Percentiles rank a stretch among this genome's conserved stretches.
Evolutionary conservation across 23 tunicate genomes (phyloP).

Genomic region (Styela plicata): DNA sequence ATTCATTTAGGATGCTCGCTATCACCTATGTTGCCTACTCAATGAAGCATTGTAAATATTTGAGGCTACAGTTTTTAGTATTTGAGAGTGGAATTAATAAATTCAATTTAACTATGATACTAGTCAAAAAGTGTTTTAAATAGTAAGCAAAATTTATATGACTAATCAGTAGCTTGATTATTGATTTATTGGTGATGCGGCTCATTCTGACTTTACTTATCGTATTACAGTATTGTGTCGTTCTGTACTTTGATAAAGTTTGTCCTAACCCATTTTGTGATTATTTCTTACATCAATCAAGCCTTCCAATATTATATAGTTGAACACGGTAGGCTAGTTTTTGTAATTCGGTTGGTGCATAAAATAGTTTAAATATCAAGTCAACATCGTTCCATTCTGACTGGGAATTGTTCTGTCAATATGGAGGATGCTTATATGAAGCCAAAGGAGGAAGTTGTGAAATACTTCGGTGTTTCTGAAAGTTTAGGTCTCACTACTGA

Average conservation of each 20-base stretch:
- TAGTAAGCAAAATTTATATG: too few species aligned
- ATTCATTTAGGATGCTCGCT: neutral
- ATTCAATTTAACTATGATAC: too few species aligned
- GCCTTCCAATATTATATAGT: neutral
- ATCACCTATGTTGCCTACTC: neutral
- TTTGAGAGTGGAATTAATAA: too few species aligned
- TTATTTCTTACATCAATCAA: neutral
- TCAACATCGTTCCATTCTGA: too few species aligned
- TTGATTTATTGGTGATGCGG: too few species aligned
- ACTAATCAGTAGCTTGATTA: neutral
- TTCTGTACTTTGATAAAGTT: neutral
- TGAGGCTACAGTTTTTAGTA: neutral
- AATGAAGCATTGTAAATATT: neutral
- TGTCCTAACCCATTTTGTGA: neutral
- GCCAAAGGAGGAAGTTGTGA: slow-evolving; percentile 65
- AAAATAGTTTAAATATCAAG: too few species aligned
- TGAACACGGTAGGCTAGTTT: too few species aligned
- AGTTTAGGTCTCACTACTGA: slow-evolving; percentile 50
- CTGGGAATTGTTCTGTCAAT: too few species aligned
- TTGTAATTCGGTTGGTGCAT: too few species aligned
- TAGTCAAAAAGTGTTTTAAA: too few species aligned
- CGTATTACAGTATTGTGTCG: neutral
- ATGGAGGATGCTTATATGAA: slow-evolving; percentile 86
- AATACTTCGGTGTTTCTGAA: slow-evolving; percentile 47
- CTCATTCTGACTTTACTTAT: too few species aligned